Conservation (phyloP, 2,797 vertebrate species). For the Staurois parvus region DNA sequence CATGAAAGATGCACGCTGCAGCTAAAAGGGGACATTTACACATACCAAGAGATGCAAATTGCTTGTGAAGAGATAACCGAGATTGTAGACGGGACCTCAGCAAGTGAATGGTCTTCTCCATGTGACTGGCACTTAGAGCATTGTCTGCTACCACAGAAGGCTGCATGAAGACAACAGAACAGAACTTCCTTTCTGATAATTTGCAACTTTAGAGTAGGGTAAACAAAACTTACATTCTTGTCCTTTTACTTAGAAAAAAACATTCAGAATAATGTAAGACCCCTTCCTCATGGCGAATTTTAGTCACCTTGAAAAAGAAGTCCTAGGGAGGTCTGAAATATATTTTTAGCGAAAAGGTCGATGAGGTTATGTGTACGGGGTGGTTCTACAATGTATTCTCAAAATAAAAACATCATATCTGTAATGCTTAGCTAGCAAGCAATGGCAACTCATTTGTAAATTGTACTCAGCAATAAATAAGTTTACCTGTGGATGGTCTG, state of each 20-base stretch:
- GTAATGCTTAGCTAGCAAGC: too few species aligned
- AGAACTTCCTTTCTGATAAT: neutral
- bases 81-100: conserved; percentile 89
- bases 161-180: conserved; percentile 61
- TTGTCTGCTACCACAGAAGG: conserved; percentile 80
- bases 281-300: too few species aligned
- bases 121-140: conserved; percentile 93
- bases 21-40: neutral
- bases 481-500: conserved; percentile 85
- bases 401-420: too few species aligned
- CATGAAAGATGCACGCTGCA: neutral
- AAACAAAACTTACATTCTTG: neutral
- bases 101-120: conserved; percentile 94
- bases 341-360: too few species aligned
- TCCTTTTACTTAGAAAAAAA: too few species aligned
- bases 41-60: conserved; percentile 92
- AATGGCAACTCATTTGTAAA: too few species aligned
- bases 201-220: neutral
- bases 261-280: too few species aligned
- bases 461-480: too few species aligned
- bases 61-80: conserved; percentile 92
- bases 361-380: too few species aligned
- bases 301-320: too few species aligned
- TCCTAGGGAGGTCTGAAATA: too few species aligned
- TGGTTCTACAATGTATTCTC: too few species aligned